A percentile compares a stretch with the other conserved stretches of the same genome.
Evolutionary conservation across 2,113 vertebrate species (phyloP).

Genomic region (Esox niger): DNA sequence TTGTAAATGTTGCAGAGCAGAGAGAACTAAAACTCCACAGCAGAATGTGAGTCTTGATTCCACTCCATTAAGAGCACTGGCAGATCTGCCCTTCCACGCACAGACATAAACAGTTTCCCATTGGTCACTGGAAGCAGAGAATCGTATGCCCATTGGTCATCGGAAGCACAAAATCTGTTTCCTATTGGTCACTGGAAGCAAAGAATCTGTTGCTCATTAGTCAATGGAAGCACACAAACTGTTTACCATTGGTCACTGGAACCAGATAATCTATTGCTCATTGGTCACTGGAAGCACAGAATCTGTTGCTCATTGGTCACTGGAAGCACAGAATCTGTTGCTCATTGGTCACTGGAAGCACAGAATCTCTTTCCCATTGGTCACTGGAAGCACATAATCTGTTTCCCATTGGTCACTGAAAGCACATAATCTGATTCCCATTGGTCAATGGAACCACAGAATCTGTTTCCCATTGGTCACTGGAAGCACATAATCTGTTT

Average conservation of each 20-base stretch:
- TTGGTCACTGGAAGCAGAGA: conserved; percentile 5
- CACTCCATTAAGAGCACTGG: no score
- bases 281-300: not conserved
- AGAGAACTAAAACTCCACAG: not conserved
- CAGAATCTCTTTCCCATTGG: conserved; percentile 51
- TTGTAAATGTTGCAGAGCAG: conserved; percentile 21
- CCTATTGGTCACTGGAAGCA: conserved; percentile 49
- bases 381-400: conserved; percentile 30
- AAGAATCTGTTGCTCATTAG: no score
- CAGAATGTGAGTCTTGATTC: conserved; percentile 39
- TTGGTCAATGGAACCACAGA: not conserved
- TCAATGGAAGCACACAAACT: no score
- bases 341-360: conserved; percentile 31
- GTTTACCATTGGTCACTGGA: conserved; percentile 26
- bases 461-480: conserved; percentile 48
- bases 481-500: conserved; percentile 48
- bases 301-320: conserved; percentile 29
- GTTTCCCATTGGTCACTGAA: conserved; percentile 42
- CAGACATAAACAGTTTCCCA: conserved; percentile 48
- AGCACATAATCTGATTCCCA: conserved; percentile 53
- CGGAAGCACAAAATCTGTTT: conserved; percentile 58
- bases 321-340: conserved; percentile 40
- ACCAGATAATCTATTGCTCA: no score
- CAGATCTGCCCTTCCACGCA: conserved; percentile 38
- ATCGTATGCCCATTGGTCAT: no score